A percentile compares a stretch with the other conserved stretches of the same genome.
Conservation (phyloP, 2,113 vertebrate species). For the Barnardius zonarius region DNA sequence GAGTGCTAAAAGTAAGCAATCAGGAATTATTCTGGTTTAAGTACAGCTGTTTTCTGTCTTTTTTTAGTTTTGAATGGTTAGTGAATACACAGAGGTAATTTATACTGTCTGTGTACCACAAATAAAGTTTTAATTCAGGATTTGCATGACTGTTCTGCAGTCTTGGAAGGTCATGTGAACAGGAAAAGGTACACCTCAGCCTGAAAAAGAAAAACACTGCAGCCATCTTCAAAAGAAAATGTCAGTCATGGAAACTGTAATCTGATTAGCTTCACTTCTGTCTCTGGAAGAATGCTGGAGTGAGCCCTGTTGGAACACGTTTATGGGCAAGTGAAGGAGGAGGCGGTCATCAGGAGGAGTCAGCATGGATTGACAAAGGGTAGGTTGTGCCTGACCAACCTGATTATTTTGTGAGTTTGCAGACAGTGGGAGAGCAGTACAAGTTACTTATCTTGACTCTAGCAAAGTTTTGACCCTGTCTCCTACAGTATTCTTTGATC, state of each 20-base stretch:
- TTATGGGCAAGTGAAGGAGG: not conserved
- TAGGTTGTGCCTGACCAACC: not conserved
- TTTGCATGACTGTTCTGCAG: not conserved
- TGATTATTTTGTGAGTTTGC: not conserved
- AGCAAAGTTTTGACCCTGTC: not conserved
- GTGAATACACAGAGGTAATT: not conserved
- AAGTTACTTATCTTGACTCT: not conserved
- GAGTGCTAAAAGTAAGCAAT: not conserved
- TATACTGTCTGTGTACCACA: not conserved
- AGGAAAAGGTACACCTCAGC: not conserved
- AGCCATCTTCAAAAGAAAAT: not conserved
- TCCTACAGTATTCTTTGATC: not conserved
- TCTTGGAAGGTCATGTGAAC: not conserved
- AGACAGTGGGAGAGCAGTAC: not conserved
- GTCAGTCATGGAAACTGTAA: not conserved
- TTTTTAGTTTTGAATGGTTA: not conserved
- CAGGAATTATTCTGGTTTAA: not conserved
- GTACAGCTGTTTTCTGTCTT: not conserved
- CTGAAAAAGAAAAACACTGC: not conserved
- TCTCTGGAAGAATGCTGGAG: not conserved
- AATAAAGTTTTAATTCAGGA: not conserved
- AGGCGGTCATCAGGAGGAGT: not conserved
- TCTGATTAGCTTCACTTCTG: not conserved
- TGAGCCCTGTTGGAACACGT: not conserved
- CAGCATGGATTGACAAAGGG: not conserved